Percentiles rank a stretch among this genome's conserved stretches.
phyloP scores from a whole-genome alignment of 1,140 invertebrate genomes.

The Maconellicoccus hirsutus region DNA sequence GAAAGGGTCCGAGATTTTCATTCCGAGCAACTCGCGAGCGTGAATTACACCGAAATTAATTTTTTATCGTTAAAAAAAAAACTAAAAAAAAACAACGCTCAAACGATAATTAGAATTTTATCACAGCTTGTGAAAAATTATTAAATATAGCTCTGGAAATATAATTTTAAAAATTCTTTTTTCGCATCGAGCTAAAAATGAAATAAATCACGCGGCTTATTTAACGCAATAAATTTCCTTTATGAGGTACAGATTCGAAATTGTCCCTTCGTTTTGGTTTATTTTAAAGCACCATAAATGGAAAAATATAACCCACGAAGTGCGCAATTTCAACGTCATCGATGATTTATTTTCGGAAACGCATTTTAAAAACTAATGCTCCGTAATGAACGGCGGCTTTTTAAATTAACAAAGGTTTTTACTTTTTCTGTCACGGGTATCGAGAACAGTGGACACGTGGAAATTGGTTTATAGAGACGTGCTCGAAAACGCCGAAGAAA shows the following conservation, averaged over 20 bases:
- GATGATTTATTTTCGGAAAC: slow-evolving; percentile 2
- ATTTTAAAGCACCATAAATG: not conserved
- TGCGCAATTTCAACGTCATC: not conserved
- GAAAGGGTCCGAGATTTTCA: too few relatives aligned
- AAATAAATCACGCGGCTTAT: slow-evolving; percentile 1
- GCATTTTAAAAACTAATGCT: not conserved
- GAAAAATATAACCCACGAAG: not conserved
- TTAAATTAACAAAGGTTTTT: not conserved
- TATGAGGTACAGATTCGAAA: not conserved
- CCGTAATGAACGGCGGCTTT: not conserved
- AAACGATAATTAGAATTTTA: too few relatives aligned
- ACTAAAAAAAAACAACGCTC: too few relatives aligned
- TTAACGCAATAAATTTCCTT: not conserved
- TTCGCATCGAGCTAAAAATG: not conserved
- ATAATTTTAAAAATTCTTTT: not conserved
- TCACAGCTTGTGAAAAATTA: too few relatives aligned
- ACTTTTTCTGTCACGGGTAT: too few relatives aligned
- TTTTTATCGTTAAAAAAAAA: too few relatives aligned
- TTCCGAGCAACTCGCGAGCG: too few relatives aligned
- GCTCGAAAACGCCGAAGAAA: too few relatives aligned
- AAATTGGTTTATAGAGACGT: too few relatives aligned
- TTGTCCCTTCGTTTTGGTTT: not conserved
- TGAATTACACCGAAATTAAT: too few relatives aligned
- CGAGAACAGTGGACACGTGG: too few relatives aligned
- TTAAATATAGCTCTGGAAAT: not conserved